These are phyloP conservation scores for Sminthurinus aureus DNA, from an alignment of 2,888 invertebrate species.

Conservation along the genomic window DNA sequence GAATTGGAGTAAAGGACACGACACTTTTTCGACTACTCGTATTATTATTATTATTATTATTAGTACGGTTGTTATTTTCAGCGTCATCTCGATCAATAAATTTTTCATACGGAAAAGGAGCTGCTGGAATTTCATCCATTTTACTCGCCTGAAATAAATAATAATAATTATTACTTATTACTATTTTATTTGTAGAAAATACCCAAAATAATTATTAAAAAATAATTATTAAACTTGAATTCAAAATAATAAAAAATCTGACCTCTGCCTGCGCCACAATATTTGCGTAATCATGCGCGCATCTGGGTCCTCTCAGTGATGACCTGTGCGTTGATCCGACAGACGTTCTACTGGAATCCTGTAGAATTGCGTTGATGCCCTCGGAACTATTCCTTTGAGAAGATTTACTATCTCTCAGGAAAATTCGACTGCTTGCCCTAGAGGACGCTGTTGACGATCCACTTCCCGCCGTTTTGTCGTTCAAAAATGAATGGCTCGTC, in stretches of 20 bases:
- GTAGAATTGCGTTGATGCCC: conserved; percentile 16
- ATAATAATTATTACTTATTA: too few species aligned
- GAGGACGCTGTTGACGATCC: background rate
- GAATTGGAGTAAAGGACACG: background rate
- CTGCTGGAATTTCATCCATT: background rate
- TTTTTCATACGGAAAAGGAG: background rate
- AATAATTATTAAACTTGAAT: background rate
- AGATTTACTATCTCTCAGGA: background rate
- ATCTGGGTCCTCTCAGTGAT: background rate
- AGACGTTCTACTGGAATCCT: background rate
- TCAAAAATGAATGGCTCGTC: background rate
- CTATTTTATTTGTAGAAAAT: too few species aligned
- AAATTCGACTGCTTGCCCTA: background rate
- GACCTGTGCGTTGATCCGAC: conserved; percentile 27
- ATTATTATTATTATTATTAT: background rate
- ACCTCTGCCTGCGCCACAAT: background rate
- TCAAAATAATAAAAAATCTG: background rate
- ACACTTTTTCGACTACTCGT: background rate
- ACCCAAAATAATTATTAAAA: background rate
- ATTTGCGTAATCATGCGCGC: conserved; percentile 16
- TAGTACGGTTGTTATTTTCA: background rate
- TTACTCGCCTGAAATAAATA: background rate
- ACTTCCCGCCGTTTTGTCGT: background rate
- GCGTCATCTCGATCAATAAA: too few species aligned
- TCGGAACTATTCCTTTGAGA: background rate